A percentile compares a stretch with the other conserved stretches of the same genome.
phyloP scores from a whole-genome alignment of 35 echinoderm and acorn worm species.

The Lytechinus variegatus region DNA sequence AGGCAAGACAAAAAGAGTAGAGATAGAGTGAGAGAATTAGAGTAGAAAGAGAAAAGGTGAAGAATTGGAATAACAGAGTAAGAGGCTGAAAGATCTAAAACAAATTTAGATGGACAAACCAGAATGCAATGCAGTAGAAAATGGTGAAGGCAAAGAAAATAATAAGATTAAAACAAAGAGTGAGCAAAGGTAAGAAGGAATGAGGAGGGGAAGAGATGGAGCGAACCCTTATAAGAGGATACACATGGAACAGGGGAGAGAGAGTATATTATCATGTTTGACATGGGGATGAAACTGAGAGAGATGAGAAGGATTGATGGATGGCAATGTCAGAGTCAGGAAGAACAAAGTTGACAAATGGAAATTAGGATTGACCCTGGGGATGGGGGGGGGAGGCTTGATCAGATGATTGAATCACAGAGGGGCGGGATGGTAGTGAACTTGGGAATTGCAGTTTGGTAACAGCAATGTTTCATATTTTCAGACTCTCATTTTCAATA shows the following conservation, averaged over 20 bases:
- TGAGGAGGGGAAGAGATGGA: neutral
- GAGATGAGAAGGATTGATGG: conserved; percentile 23
- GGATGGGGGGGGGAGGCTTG: neutral
- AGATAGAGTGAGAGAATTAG: neutral
- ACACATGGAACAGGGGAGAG: neutral
- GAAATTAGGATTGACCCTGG: conserved; percentile 35
- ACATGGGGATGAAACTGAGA: neutral
- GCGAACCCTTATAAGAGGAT: neutral
- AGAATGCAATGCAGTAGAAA: neutral
- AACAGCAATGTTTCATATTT: too few species aligned
- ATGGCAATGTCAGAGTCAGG: neutral
- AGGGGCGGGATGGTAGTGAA: neutral
- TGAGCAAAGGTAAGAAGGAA: neutral
- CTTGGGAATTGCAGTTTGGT: too few species aligned
- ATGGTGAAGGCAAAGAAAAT: neutral
- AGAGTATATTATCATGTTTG: neutral
- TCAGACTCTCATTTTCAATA: too few species aligned
- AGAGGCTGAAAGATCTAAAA: neutral
- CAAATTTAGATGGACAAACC: too few species aligned
- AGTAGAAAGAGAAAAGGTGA: neutral
- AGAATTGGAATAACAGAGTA: neutral
- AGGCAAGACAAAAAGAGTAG: neutral
- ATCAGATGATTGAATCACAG: neutral
- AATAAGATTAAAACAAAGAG: neutral
- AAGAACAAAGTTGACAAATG: conserved; percentile 49